These are phyloP conservation scores for Ellobium chinense DNA, from an alignment of 2,888 invertebrate genomes.

Conservation along the genomic window DNA sequence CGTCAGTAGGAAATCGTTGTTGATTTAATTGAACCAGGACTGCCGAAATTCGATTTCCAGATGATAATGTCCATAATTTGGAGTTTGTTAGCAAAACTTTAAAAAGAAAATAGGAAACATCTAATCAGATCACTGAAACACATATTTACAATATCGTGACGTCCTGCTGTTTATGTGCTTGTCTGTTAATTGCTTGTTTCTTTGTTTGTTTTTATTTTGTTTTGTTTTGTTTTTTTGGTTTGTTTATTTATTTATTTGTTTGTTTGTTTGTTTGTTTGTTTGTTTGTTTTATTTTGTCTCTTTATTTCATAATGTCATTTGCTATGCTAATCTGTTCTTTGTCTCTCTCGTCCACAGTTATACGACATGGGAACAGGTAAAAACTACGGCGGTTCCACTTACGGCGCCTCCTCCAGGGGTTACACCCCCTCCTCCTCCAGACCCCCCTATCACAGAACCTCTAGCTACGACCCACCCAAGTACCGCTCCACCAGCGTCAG, in stretches of 20 bases:
- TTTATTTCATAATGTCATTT: not conserved
- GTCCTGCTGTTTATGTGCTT: not conserved
- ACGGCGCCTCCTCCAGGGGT: slow-evolving; percentile 50
- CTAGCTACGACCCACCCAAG: slow-evolving; percentile 52
- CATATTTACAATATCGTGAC: too few relatives aligned
- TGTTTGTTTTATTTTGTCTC: not conserved
- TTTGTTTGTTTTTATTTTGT: slow-evolving; percentile 19
- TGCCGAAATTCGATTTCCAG: too few relatives aligned
- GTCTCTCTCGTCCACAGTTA: slow-evolving; percentile 56
- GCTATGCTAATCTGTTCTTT: not conserved
- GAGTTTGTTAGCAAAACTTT: too few relatives aligned
- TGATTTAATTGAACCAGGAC: too few relatives aligned
- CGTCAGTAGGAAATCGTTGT: too few relatives aligned
- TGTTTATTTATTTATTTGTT: slow-evolving; percentile 13
- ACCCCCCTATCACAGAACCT: slow-evolving; percentile 43
- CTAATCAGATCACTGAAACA: too few relatives aligned
- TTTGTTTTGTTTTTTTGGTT: not conserved
- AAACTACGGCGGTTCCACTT: slow-evolving; percentile 59
- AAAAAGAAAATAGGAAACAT: too few relatives aligned
- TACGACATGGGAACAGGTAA: slow-evolving; percentile 73
- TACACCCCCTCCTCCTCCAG: slow-evolving; percentile 49
- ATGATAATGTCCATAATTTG: too few relatives aligned
- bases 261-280: slow-evolving; percentile 4
- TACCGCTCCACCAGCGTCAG: slow-evolving; percentile 53
- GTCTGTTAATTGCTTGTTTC: not conserved